Conservation (phyloP, 2,113 vertebrate genomes). For the Myotis yumanensis region DNA sequence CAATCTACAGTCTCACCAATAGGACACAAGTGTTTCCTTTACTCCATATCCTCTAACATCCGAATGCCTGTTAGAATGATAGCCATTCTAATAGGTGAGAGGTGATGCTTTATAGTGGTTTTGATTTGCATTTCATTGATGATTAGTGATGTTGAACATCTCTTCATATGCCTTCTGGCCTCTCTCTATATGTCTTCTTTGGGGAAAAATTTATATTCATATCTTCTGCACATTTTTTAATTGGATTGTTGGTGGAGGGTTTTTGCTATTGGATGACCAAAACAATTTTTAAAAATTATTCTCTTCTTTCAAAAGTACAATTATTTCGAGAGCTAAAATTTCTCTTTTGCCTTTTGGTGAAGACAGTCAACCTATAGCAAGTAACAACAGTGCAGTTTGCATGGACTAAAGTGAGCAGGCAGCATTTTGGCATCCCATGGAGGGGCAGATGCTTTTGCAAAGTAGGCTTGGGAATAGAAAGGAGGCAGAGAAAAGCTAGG, state of each 20-base stretch:
- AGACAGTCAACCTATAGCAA: neutral
- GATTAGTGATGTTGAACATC: neutral
- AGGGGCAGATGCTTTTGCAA: neutral
- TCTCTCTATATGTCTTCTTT: neutral
- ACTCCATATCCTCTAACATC: neutral
- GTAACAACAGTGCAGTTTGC: neutral
- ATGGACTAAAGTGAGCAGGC: neutral
- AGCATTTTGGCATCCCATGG: neutral
- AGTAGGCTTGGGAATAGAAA: neutral
- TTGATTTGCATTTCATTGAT: neutral
- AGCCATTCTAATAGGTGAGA: neutral
- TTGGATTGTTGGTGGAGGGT: neutral
- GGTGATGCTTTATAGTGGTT: neutral
- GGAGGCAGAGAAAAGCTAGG: neutral
- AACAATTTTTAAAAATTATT: neutral
- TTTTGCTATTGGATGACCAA: neutral
- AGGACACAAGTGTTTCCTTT: neutral
- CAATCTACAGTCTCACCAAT: neutral
- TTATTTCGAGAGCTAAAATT: neutral
- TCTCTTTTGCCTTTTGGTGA: neutral
- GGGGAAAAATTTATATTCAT: neutral
- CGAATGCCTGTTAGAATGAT: neutral
- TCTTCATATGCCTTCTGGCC: neutral
- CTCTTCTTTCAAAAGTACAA: neutral
- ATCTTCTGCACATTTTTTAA: neutral